Evolutionary conservation across 2,888 invertebrate genomes (phyloP).

Genomic region (Panorpa germanica): DNA sequence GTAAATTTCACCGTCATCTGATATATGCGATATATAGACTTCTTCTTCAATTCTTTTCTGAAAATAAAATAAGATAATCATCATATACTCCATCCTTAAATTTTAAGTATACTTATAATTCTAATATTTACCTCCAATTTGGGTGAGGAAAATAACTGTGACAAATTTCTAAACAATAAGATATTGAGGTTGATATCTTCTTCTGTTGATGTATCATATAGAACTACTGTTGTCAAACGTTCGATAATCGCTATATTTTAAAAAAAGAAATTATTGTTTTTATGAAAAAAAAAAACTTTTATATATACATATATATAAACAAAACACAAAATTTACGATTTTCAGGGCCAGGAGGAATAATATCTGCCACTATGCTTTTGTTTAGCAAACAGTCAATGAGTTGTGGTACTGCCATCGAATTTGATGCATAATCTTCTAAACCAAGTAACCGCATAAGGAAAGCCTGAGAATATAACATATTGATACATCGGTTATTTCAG

Average conservation of each 20-base stretch:
- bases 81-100: too few relatives aligned
- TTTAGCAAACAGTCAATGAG: constrained; percentile 27
- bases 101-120: too few relatives aligned
- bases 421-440: constrained; percentile 39
- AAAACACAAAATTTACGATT: too few relatives aligned
- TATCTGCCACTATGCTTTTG: constrained; percentile 35
- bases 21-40: constrained; percentile 20
- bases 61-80: too few relatives aligned
- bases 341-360: constrained; percentile 21
- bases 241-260: constrained; percentile 2
- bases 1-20: constrained; percentile 20
- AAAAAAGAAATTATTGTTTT: neutral
- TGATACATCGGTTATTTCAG: too few relatives aligned
- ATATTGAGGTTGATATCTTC: constrained; percentile 46
- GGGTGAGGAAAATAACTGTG: constrained; percentile 22
- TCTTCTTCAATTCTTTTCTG: too few relatives aligned
- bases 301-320: too few relatives aligned
- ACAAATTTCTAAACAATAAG: constrained; percentile 33
- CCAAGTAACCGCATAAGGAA: constrained; percentile 49
- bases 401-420: constrained; percentile 20
- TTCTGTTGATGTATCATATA: constrained; percentile 43
- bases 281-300: too few relatives aligned
- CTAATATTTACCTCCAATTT: constrained; percentile 24
- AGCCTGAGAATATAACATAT: constrained; percentile 26
- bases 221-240: constrained; percentile 29